Conservation (phyloP, 2,888 invertebrate genomes). For the Synanthedon tipuliformis region DNA sequence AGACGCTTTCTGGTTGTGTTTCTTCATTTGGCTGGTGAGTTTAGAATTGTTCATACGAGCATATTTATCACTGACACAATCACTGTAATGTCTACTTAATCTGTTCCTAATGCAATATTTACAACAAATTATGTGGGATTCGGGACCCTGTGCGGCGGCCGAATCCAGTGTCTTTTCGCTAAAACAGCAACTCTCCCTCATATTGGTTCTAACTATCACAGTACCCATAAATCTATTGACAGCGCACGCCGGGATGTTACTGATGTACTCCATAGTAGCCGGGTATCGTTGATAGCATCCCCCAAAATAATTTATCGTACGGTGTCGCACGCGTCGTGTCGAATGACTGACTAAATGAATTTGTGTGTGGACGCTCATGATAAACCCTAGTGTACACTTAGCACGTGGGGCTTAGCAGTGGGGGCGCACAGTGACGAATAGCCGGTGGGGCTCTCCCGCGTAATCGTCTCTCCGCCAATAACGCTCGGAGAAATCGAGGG, state of each 20-base stretch:
- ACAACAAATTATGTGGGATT: constrained; percentile 31
- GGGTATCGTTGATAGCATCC: constrained; percentile 47
- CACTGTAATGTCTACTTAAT: constrained; percentile 54
- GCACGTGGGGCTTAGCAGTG: constrained; percentile 39
- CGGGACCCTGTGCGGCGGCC: constrained; percentile 18
- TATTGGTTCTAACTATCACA: constrained; percentile 51
- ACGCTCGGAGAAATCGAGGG: constrained; percentile 29
- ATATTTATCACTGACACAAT: constrained; percentile 53
- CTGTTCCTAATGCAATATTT: constrained; percentile 57
- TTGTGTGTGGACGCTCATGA: constrained; percentile 54
- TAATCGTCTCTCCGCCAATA: constrained; percentile 32
- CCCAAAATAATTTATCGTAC: constrained; percentile 32
- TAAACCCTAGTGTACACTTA: constrained; percentile 44
- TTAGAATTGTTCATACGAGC: no score
- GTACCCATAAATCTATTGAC: constrained; percentile 45
- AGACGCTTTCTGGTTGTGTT: constrained; percentile 42
- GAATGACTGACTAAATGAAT: constrained; percentile 61
- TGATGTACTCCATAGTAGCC: constrained; percentile 52
- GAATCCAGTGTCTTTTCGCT: constrained; percentile 5
- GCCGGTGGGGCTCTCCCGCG: constrained; percentile 32
- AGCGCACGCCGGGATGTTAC: constrained; percentile 51
- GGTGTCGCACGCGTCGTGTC: constrained; percentile 58
- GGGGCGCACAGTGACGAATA: constrained; percentile 46
- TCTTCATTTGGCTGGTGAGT: no score
- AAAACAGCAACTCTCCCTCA: constrained; percentile 22